These are phyloP conservation scores for Drosophila nasuta DNA, from an alignment of 1,140 invertebrate species.

Conservation along the genomic window DNA sequence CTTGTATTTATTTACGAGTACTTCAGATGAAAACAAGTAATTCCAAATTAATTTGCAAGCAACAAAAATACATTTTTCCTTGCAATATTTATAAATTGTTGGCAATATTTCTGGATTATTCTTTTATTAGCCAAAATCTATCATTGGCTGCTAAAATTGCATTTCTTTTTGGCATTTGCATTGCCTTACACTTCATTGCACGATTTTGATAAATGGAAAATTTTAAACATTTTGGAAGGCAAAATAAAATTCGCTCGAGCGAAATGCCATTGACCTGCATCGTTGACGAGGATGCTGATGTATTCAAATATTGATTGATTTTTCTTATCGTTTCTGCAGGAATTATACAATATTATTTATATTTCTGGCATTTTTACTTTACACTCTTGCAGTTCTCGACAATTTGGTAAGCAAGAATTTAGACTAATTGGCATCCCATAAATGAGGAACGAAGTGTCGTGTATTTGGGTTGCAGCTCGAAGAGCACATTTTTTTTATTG, in stretches of 20 bases:
- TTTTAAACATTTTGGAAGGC: constrained; percentile 36
- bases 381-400: neutral
- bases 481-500: neutral
- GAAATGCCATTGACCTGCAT: constrained; percentile 69
- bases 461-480: neutral
- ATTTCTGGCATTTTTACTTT: neutral
- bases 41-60: neutral
- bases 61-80: neutral
- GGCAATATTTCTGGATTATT: neutral
- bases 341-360: constrained; percentile 7
- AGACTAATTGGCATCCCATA: neutral
- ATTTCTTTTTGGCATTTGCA: constrained; percentile 35
- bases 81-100: neutral
- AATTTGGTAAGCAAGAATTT: neutral
- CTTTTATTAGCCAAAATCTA: constrained; percentile 5
- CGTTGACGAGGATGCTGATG: constrained; percentile 44
- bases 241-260: constrained; percentile 61
- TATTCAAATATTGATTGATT: constrained; percentile 73
- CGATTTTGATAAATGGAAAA: constrained; percentile 70
- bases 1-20: too few species aligned
- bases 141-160: constrained; percentile 34
- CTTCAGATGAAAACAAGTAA: too few species aligned
- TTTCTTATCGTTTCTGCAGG: constrained; percentile 1
- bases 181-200: constrained; percentile 62
- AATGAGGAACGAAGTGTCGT: neutral